Base-by-base conservation (phyloP, 2,888 invertebrate genomes). In the Leucophenga montana region DNA sequence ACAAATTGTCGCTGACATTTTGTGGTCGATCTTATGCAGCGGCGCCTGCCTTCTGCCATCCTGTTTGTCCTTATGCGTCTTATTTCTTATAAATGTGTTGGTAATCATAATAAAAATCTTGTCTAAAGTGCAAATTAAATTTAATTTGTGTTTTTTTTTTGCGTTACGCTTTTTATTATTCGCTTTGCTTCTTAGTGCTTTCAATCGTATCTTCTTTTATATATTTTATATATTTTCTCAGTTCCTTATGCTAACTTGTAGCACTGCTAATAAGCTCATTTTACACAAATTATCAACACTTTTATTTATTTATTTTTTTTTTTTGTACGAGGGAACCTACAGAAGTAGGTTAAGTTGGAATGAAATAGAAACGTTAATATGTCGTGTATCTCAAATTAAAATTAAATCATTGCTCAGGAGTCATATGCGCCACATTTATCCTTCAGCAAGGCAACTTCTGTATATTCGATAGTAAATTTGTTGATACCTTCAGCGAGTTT, bases 1-100 rank as follows among this genome's bases (percentile, higher is more conserved):
- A 82, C 83, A 82, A 84, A 84, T 82, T 84, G 84, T 79, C 84
- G 74, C 76, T 79, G 78, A 75, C 83, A 83, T 83, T 81, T 78
- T 76, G 84, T 68, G 84, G 84, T 74, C 72, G 72, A 75, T 75
- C 46, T 13, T 16, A 53, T 18, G 57, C 22, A 57, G 33, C 27
- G 8, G 39, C 39, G 39, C 39, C 16, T 8, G 48, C 16, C 13
- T 48, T 48, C 48, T 20, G 16, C 18, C 27, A 3, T 27, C 2
- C 27, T 27, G 39, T 61, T 14, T 6, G 16, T 31, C 61, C 31
- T 20, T 31, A 22, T 56, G 9, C 50, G 50, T 8, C 50, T 39
- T 39, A 8, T 39, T 5, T 8, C 5, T 39, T 39, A 8, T 27
- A 33, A 20, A 56, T n/a, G 27, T 56, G 46, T 33, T 73, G 62